A percentile compares a stretch with the other conserved stretches of the same genome.
Evolutionary conservation across 2,888 invertebrate species (phyloP).

Genomic region (Rhingia rostrata): DNA sequence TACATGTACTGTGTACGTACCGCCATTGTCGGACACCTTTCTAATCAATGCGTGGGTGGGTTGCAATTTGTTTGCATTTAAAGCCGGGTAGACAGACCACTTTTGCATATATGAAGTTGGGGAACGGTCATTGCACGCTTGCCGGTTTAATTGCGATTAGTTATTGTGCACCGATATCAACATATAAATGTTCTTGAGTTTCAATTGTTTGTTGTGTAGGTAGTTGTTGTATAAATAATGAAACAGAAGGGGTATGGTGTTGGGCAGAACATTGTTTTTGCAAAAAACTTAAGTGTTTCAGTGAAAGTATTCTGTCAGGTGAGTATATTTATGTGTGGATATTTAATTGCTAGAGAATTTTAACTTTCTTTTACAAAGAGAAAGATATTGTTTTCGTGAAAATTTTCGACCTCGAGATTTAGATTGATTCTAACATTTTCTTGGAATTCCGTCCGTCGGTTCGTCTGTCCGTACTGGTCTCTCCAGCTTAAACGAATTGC

Average conservation of each 20-base stretch:
- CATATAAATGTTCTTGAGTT: conserved; percentile 32
- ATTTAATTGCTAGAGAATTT: no score
- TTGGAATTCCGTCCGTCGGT: no score
- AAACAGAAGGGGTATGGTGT: conserved; percentile 21
- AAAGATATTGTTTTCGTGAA: no score
- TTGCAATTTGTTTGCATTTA: conserved; percentile 29
- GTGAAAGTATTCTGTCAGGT: conserved; percentile 3
- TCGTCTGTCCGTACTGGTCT: no score
- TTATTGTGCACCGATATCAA: conserved; percentile 30
- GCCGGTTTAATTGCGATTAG: conserved; percentile 48
- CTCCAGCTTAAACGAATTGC: no score
- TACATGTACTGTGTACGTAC: no score
- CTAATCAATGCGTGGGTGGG: conserved; percentile 25
- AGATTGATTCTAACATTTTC: no score
- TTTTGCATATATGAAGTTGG: conserved; percentile 19
- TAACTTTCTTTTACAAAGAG: no score
- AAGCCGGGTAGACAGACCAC: not conserved
- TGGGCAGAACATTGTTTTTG: conserved; percentile 2
- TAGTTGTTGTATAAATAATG: not conserved
- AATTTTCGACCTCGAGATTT: no score
- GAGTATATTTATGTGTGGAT: not conserved
- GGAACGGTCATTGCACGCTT: conserved; percentile 54
- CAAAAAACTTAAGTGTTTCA: conserved; percentile 7
- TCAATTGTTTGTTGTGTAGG: conserved; percentile 53
- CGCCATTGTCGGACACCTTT: conserved; percentile 7